These are phyloP conservation scores for Rhysida immarginata DNA, from an alignment of 1,140 invertebrate species.

Conservation along the genomic window DNA sequence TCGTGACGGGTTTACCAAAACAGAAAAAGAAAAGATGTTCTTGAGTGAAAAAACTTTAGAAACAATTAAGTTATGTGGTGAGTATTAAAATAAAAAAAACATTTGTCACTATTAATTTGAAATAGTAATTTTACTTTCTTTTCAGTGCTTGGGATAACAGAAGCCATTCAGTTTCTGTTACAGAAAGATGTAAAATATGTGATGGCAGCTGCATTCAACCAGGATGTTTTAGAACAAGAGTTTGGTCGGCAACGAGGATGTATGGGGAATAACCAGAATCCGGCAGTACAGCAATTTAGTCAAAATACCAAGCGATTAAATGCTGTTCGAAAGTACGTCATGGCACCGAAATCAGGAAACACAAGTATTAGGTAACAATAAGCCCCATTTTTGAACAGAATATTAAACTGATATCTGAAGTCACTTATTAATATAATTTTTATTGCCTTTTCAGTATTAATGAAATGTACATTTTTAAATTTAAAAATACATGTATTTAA, in stretches of 20 bases:
- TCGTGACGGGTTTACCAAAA: background rate
- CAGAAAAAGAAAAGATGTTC: slow-evolving; percentile 3
- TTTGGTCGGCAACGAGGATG: slow-evolving; percentile 1
- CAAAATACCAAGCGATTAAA: background rate
- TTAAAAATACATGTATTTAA: too few relatives aligned
- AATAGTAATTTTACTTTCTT: background rate
- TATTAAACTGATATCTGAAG: too few relatives aligned
- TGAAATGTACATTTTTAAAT: too few relatives aligned
- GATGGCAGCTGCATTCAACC: background rate
- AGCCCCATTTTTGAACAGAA: too few relatives aligned
- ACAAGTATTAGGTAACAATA: too few relatives aligned
- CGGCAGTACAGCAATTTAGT: background rate
- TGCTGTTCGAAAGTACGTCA: too few relatives aligned
- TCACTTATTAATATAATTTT: too few relatives aligned
- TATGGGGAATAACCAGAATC: background rate
- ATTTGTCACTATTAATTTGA: background rate
- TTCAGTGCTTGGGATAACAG: background rate
- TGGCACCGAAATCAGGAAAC: too few relatives aligned
- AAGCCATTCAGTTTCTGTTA: background rate
- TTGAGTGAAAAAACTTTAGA: background rate
- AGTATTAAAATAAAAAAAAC: background rate
- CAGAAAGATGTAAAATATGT: background rate
- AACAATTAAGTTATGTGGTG: background rate
- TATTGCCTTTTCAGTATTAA: too few relatives aligned
- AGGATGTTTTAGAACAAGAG: slow-evolving; percentile 5